Percentiles rank a stretch among this genome's conserved stretches.
Evolutionary conservation across 2,113 vertebrate genomes (phyloP).

Genomic region (Gasterosteus nipponicus): DNA sequence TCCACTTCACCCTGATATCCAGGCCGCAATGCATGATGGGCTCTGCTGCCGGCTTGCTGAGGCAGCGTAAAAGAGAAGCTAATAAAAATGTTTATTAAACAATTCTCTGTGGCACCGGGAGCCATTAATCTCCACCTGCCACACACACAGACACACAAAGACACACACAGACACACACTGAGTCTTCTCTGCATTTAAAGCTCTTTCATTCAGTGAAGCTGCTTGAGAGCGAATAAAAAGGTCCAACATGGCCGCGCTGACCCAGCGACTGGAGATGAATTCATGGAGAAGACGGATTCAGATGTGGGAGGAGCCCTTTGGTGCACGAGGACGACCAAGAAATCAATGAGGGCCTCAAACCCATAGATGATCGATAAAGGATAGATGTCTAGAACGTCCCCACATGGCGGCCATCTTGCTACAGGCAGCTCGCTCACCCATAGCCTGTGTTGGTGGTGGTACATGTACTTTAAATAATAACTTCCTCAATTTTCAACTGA

Average conservation of each 20-base stretch:
- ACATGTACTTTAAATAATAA: too few species aligned
- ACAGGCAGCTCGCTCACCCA: too few species aligned
- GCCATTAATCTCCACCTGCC: conserved; percentile 55
- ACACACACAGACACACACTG: conserved; percentile 22
- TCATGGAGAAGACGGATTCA: not conserved
- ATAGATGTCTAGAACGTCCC: too few species aligned
- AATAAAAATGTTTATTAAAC: conserved; percentile 71
- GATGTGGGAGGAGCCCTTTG: not conserved
- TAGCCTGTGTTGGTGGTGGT: too few species aligned
- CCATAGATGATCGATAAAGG: too few species aligned
- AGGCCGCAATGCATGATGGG: conserved; percentile 34
- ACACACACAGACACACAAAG: conserved; percentile 22
- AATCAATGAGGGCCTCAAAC: too few species aligned
- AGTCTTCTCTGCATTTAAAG: conserved; percentile 61
- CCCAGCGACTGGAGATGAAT: not conserved
- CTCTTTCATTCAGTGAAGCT: conserved; percentile 45
- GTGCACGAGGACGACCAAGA: not conserved
- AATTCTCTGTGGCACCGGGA: conserved; percentile 39
- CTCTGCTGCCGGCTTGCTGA: conserved; percentile 9
- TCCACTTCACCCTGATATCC: not conserved
- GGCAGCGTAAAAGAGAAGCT: conserved; percentile 41
- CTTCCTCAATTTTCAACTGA: too few species aligned
- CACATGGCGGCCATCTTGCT: too few species aligned
- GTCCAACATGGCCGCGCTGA: conserved; percentile 19
- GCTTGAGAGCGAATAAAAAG: conserved; percentile 37